These are phyloP conservation scores for Cepaea hortensis DNA, from an alignment of 2,888 invertebrate species.

Conservation along the genomic window DNA sequence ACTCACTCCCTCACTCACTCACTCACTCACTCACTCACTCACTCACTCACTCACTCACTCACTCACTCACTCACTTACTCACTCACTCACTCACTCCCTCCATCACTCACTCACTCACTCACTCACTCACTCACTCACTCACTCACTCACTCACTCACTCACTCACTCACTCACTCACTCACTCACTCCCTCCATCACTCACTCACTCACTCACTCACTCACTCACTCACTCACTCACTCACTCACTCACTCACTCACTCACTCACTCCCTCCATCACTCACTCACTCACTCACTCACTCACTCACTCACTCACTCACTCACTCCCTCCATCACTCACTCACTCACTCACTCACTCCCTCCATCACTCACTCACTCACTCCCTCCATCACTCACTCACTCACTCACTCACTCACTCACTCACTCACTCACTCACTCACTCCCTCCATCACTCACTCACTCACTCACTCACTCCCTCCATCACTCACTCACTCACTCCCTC, in stretches of 20 bases:
- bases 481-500: not conserved
- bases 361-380: not conserved
- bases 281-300: not conserved
- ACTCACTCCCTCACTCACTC: not conserved
- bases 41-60: not conserved
- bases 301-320: not conserved
- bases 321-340: not conserved
- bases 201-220: not conserved
- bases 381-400: not conserved
- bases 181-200: not conserved
- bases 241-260: not conserved
- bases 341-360: not conserved
- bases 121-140: constrained; percentile 3
- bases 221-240: not conserved
- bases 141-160: not conserved
- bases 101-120: not conserved
- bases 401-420: not conserved
- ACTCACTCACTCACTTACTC: not conserved
- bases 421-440: not conserved
- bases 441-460: not conserved
- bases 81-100: fast-evolving
- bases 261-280: too few species aligned
- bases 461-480: not conserved
- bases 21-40: constrained; percentile 8
- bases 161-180: not conserved